Base-by-base conservation (phyloP, 2,113 vertebrate genomes). In the Carassius carassius region DNA sequence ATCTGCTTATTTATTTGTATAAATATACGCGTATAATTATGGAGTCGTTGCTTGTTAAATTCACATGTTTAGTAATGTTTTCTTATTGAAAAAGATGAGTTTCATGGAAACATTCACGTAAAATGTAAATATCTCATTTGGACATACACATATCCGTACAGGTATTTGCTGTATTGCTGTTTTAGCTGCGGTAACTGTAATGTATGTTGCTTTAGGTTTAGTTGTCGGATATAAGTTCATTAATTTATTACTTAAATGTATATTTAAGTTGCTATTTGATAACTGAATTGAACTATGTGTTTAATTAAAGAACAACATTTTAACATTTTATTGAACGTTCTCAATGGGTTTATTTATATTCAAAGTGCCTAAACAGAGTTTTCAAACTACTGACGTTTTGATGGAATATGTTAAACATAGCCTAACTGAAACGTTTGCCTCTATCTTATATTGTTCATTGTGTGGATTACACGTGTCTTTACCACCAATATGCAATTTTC, bases 121-220 rank as follows among this genome's bases (percentile, higher is more conserved):
- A 94, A 93, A 92, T 99, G 97, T 99, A 99, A 98, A 99, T 99
- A 98, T 94, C 94, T 95, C 96, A 96, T 96, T 95, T 92, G 94
- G 93, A 92, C 93, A 95, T 94, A 95, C 96, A 97, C 95, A 97
- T 95, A 97, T 97, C 94, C 96, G 96, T 97, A 97, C 96, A 97
- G 95, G 95, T 96, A 94, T 89, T 94, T 94, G 94, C 95, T 97
- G 97, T 98, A 96, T 96, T 95, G 95, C 94, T 96, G 95, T 97
- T 96, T 94, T 94, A 95, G 93, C 93, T 92, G 92, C 96, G 94
- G 94, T 94, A 93, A 93, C 94, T 96, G 98, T 99, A 96, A 92
- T 95, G 97, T 96, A 92, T 95, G 96, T 96, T 94, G 91, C 94
- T 96, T 94, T 96, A 95, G 92, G 90, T 95, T 96, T 77, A 93